These are phyloP conservation scores for Petaurus breviceps DNA, from an alignment of 2,113 vertebrate species.

Conservation along the genomic window DNA sequence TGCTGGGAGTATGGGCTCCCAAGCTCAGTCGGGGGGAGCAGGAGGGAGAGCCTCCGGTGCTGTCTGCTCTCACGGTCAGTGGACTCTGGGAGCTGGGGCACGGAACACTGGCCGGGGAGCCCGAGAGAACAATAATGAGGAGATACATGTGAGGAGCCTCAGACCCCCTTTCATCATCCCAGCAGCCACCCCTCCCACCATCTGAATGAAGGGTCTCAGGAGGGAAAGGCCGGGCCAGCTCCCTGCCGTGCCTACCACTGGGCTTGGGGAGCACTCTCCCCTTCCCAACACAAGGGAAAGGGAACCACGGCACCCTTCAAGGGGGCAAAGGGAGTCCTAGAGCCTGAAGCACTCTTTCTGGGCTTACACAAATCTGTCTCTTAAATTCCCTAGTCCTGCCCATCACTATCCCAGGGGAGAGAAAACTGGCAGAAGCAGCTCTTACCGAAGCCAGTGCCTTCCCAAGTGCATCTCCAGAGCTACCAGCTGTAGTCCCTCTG, in stretches of 20 bases:
- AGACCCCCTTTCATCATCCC: background rate
- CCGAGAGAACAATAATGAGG: background rate
- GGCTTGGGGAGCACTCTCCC: background rate
- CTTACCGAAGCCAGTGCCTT: constrained; percentile 98
- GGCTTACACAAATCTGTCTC: background rate
- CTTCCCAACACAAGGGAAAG: background rate
- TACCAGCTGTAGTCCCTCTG: constrained; percentile 92
- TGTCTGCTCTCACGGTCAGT: background rate
- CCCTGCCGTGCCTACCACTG: background rate
- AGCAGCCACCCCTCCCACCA: too few species aligned
- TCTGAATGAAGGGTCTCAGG: background rate
- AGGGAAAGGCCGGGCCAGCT: background rate
- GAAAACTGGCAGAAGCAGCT: background rate
- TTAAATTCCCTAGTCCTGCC: background rate
- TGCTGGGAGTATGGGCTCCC: background rate
- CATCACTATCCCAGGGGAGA: background rate
- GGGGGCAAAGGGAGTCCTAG: background rate
- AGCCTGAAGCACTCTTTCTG: background rate
- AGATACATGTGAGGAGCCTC: background rate
- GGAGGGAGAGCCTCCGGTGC: background rate
- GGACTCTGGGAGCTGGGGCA: background rate
- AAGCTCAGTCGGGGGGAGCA: background rate
- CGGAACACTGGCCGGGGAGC: background rate
- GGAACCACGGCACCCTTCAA: background rate
- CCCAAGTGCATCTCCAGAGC: constrained; percentile 97